A percentile compares a stretch with the other conserved stretches of the same genome.
Evolutionary conservation across 2,113 vertebrate species (phyloP).

Genomic region (Tragelaphus buxtoni): DNA sequence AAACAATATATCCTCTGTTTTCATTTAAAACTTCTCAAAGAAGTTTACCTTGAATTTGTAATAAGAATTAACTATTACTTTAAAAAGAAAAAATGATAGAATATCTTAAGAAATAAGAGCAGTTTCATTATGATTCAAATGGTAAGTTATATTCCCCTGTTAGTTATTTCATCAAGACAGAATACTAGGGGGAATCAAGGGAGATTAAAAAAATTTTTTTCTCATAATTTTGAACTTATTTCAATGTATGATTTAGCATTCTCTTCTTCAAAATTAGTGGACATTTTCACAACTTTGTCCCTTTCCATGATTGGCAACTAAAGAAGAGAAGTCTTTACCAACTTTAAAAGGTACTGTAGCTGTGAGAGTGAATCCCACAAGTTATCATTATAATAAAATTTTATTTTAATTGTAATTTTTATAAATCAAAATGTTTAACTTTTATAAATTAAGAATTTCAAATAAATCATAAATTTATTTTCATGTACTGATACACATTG

Average conservation of each 20-base stretch:
- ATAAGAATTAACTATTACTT: background rate
- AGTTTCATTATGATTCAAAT: background rate
- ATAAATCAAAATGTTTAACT: background rate
- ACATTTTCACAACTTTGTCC: background rate
- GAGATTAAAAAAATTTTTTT: background rate
- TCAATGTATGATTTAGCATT: background rate
- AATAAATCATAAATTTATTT: background rate
- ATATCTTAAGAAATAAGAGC: background rate
- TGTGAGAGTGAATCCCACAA: background rate
- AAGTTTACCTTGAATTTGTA: background rate
- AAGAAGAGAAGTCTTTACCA: background rate
- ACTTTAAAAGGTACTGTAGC: background rate
- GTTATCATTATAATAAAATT: background rate
- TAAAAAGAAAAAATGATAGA: background rate
- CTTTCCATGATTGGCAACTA: background rate
- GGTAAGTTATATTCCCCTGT: background rate
- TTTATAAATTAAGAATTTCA: background rate
- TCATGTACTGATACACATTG: background rate
- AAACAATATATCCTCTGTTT: background rate
- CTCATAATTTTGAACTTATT: background rate
- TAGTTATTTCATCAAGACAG: background rate
- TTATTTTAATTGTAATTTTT: background rate
- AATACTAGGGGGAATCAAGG: background rate
- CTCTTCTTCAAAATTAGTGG: background rate
- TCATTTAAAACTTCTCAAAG: background rate